Base-by-base conservation (phyloP, 2,113 vertebrate genomes). In the Ranitomeya imitator region DNA sequence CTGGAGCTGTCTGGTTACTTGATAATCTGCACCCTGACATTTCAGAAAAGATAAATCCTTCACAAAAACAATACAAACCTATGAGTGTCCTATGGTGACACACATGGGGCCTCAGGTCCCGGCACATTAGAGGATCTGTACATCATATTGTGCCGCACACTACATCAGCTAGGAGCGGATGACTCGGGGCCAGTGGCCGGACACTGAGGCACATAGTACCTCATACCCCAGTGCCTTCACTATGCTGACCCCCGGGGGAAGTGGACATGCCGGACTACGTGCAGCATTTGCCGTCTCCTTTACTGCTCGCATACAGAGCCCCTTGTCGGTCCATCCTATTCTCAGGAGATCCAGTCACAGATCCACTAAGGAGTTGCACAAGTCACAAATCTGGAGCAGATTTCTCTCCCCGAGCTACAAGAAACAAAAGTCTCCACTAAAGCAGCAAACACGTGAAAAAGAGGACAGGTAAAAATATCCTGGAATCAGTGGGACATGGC, bases 321-420 rank as follows among this genome's bases (percentile, higher is more conserved):
- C 31, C 83, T 65, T 85, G 83, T 85, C 59, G 73, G 65, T 73
- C 37, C 71, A 63, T 65, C 82, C 65, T 84, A 19, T 84, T 15
- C 45, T 73, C 83, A 73, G 55, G 83, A 57, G 7, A 6, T 26
- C 1, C 7, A 0, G 19, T 21, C 63, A 54, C 19, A 45, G 16
- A 65, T 52, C 45, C 21, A 14, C 21, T 16, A 0, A 37, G 37
- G 13, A 51, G 52, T 83, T 83, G 81, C 81, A 11, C 60, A 69
- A 67, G 60, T 52, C 74, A 37, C 69, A 71, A 3, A 71, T 31
- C 2, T 71, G 65, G 2, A 26, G n/a, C n/a, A 13, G 9, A 69
- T 69, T 4, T 69, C 65, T 4, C 10, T 10, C n/a, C 2, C n/a
- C 65, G 10, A 67, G 63, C 19, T 10, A 21, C 21, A 69, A 14